Base-by-base conservation (phyloP, 2,888 invertebrate genomes). In the Netelia inedita region DNA sequence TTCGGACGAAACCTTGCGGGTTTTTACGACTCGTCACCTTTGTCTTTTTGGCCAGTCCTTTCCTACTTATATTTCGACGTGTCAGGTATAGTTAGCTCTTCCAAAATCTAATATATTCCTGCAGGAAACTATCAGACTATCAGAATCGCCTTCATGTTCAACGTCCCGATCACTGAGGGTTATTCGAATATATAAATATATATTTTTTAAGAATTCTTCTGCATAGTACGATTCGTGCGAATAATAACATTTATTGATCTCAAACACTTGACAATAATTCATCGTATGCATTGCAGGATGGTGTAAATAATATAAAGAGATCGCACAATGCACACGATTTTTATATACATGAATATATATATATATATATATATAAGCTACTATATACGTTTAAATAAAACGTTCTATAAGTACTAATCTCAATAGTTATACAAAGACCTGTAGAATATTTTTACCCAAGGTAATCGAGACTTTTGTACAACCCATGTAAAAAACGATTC, bases 371-470 rank as follows among this genome's bases (percentile, higher is more conserved):
- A 46, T 46, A 55, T 55, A 16, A 8, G n/a, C 19, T 55, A 19
- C 16, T 19, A 57, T 53, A 14, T 21, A 61, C 50, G 69, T 65
- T 65, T 82, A 65, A 53, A 71, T 68, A 50, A 63, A 66, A 74
- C 46, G 53, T 43, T 79, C 53, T 79, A 55, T 75, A 83, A 73
- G 72, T 75, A 79, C 74, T 79, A 83, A 83, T 65, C 50, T 65
- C 69, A 69, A 69, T 1, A 79, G 63, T 63, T 59, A 43, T 35
- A 73, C 55, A 53, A 72, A 28, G 43, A 46, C 55, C 23, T 66
- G 46, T 16, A 57, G 57, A 65, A 35, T 41, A 71, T 53, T 57
- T 23, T 14, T 46, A 55, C 11, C 43, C 63, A 55, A 10, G 10
- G 53, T 21, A 10, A 68, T 74, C 23, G 41, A 61, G n/a, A 63